Evolutionary conservation across 1,140 invertebrate species (phyloP), one percentile per base, ranked within the genome.

Genomic region (Ericerus pela): DNA sequence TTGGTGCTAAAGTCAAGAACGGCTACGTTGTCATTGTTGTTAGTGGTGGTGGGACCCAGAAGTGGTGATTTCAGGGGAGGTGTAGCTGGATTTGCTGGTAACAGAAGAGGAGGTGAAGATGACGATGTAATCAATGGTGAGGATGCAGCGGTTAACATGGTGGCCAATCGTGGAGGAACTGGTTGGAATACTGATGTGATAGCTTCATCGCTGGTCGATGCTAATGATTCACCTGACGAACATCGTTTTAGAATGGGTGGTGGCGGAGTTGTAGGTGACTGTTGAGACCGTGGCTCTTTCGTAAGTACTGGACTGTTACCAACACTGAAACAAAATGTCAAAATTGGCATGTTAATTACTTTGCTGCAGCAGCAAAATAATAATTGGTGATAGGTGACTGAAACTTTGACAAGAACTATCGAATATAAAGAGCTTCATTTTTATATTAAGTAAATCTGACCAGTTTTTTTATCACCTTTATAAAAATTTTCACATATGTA

Each of bases 1-100:
- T 81, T 75, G 51, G 81, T 79, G 67, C 85, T 88, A 59, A 89
- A 88, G 65, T 88, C 86, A 22, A 88, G 69, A 1, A 81, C 81
- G 2, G 76, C 75, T n/a, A n/a, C n/a, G n/a, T n/a, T n/a, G n/a
- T n/a, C n/a, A n/a, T n/a, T n/a, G 0, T 73, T 57, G 18, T 71
- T 69, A 0, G 70, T 65, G 1, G 69, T 65, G 0, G 71, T 68
- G 6, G 72, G 64, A 11, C 73, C 70, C 33, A 82, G 81, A 61
- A 87, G 76, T n/a, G 85, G 73, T 38, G 82, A 76, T 68, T 86
- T 84, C 53, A 75, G 73, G 29, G 78, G 77, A 74, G 18, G 76
- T 28, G 37, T 24, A 28, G 37, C 22, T 8, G 27, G 11, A 8
- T 26, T 28, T 14, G 29, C 28, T 28, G 43, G 29, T 38, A 26